Evolutionary conservation across 2,113 vertebrate genomes (phyloP).

Genomic region (Hiodon alosoides): DNA sequence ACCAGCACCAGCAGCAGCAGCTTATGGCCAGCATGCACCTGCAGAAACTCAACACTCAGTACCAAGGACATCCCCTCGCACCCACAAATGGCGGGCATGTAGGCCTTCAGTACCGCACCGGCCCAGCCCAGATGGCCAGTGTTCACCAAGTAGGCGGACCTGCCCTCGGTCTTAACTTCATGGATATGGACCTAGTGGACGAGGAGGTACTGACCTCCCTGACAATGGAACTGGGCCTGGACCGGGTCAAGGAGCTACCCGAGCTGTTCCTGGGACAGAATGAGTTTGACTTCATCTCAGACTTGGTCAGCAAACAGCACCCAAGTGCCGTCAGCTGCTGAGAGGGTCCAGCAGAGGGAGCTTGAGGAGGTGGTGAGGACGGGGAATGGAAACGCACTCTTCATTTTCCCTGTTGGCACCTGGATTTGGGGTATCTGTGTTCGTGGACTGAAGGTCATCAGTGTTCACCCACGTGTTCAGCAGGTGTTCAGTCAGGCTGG

Average conservation of each 20-base stretch:
- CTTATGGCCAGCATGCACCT: conserved; percentile 88
- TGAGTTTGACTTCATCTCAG: conserved; percentile 94
- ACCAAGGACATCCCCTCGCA: conserved; percentile 79
- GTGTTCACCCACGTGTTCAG: too few species aligned
- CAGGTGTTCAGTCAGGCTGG: too few species aligned
- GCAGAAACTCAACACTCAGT: conserved; percentile 86
- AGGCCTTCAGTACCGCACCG: conserved; percentile 66
- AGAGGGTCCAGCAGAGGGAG: conserved; percentile 32
- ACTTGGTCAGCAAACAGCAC: conserved; percentile 94
- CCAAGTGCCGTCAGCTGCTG: conserved; percentile 94
- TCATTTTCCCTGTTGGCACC: too few species aligned
- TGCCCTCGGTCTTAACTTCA: conserved; percentile 72
- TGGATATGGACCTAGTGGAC: conserved; percentile 91
- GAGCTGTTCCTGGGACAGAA: conserved; percentile 97
- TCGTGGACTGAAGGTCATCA: too few species aligned
- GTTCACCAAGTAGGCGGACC: conserved; percentile 77
- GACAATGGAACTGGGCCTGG: conserved; percentile 88
- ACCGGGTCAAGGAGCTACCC: conserved; percentile 91
- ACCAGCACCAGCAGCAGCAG: conserved; percentile 78
- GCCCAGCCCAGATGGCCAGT: conserved; percentile 65
- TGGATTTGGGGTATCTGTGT: too few species aligned
- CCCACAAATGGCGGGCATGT: conserved; percentile 65
- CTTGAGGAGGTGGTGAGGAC: too few species aligned
- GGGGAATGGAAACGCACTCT: too few species aligned
- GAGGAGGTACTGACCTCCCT: conserved; percentile 93